phyloP scores from a whole-genome alignment of 2,888 invertebrate genomes.

The Ophion slaviceki region DNA sequence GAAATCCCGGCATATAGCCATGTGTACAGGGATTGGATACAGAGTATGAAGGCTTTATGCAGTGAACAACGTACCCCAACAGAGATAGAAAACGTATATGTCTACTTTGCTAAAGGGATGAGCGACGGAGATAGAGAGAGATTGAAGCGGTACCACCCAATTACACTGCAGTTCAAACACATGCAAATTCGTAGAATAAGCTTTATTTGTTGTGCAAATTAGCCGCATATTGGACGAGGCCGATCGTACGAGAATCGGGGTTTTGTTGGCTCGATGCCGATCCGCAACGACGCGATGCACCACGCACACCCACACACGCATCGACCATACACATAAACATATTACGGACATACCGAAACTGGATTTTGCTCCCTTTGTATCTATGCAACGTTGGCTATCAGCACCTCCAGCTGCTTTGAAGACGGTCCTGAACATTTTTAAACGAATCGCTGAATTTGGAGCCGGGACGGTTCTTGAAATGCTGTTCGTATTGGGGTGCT shows the following conservation, averaged over 20 bases:
- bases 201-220: slow-evolving; percentile 84
- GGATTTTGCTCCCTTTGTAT: no score
- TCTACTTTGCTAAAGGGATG: slow-evolving; percentile 25
- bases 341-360: background rate
- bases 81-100: slow-evolving; percentile 55
- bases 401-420: background rate
- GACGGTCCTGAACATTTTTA: background rate
- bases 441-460: no score
- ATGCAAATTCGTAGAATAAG: slow-evolving; percentile 83
- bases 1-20: slow-evolving; percentile 49
- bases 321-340: background rate
- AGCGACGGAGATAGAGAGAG: slow-evolving; percentile 42
- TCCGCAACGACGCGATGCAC: slow-evolving; percentile 61
- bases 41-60: slow-evolving; percentile 33
- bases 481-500: no score
- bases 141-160: slow-evolving; percentile 80
- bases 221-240: slow-evolving; percentile 82
- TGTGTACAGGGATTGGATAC: slow-evolving; percentile 43
- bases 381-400: background rate
- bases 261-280: slow-evolving; percentile 78
- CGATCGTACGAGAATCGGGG: slow-evolving; percentile 78
- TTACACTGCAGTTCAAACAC: slow-evolving; percentile 84
- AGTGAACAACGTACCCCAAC: slow-evolving; percentile 57
- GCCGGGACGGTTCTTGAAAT: no score
- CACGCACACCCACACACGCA: slow-evolving; percentile 16